Conservation (phyloP, 2,888 invertebrate species). For the Drosophila austrosaltans region DNA sequence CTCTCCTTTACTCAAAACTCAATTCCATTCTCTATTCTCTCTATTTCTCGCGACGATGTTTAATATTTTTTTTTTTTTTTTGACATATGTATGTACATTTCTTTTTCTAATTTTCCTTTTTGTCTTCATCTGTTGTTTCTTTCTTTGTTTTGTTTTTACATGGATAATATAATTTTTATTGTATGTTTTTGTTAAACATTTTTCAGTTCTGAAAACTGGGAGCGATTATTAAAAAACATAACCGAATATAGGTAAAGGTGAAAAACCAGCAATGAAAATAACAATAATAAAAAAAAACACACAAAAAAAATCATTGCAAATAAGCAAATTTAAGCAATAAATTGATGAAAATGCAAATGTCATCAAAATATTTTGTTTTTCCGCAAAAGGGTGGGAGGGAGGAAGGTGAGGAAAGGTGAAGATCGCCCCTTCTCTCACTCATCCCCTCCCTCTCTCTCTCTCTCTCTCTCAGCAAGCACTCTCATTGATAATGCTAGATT, state of each 20-base stretch:
- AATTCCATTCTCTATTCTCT: not conserved
- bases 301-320: constrained; percentile 45
- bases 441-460: not conserved
- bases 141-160: constrained; percentile 59
- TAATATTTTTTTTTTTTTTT: not conserved
- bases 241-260: constrained; percentile 84
- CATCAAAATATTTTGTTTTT: constrained; percentile 57
- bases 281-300: constrained; percentile 31
- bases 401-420: not conserved
- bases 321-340: constrained; percentile 50
- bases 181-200: constrained; percentile 66
- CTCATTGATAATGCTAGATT: constrained; percentile 32
- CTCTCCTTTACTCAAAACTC: not conserved
- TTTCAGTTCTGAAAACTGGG: constrained; percentile 84
- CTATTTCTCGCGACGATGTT: not conserved
- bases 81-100: constrained; percentile 8
- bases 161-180: constrained; percentile 69
- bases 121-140: constrained; percentile 37
- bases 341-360: constrained; percentile 41
- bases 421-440: no score
- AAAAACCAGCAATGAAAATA: constrained; percentile 31
- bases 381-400: not conserved
- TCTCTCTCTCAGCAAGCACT: constrained; percentile 17
- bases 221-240: constrained; percentile 84
- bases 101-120: constrained; percentile 17